Percentiles rank a stretch among this genome's conserved stretches.
These are phyloP conservation scores for Tachyglossus aculeatus DNA, from an alignment of 2,797 vertebrate genomes.

Conservation along the genomic window DNA sequence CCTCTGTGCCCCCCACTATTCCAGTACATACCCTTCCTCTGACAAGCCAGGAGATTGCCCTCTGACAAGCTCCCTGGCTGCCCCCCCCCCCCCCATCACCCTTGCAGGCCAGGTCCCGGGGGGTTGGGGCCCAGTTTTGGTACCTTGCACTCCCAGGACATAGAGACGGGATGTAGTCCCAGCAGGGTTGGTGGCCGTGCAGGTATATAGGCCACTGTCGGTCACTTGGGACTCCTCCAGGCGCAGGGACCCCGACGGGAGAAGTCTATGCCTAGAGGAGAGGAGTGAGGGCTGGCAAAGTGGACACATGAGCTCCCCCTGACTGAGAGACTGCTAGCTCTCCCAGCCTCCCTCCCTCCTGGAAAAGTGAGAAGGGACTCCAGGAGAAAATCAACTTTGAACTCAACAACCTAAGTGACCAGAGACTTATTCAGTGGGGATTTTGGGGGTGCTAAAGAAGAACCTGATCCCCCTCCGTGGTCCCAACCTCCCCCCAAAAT, in stretches of 20 bases:
- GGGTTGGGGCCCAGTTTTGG: not conserved
- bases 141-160: constrained; percentile 86
- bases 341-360: not conserved
- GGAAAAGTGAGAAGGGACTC: too few species aligned
- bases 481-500: not conserved
- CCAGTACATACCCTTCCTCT: not conserved
- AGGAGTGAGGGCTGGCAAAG: not conserved
- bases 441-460: too few species aligned
- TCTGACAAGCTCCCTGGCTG: too few species aligned
- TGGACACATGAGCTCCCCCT: not conserved
- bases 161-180: constrained; percentile 84
- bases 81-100: not conserved
- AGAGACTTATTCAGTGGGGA: too few species aligned
- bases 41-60: not conserved
- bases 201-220: constrained; percentile 86
- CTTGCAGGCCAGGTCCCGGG: not conserved
- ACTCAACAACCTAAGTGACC: too few species aligned
- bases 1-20: too few species aligned
- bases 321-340: not conserved
- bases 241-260: constrained; percentile 85
- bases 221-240: constrained; percentile 79
- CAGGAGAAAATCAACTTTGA: too few species aligned
- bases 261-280: constrained; percentile 78
- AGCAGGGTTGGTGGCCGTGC: constrained; percentile 82
- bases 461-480: not conserved